These are phyloP conservation scores for Diplodus puntazzo DNA, from an alignment of 2,797 vertebrate genomes.

Conservation along the genomic window DNA sequence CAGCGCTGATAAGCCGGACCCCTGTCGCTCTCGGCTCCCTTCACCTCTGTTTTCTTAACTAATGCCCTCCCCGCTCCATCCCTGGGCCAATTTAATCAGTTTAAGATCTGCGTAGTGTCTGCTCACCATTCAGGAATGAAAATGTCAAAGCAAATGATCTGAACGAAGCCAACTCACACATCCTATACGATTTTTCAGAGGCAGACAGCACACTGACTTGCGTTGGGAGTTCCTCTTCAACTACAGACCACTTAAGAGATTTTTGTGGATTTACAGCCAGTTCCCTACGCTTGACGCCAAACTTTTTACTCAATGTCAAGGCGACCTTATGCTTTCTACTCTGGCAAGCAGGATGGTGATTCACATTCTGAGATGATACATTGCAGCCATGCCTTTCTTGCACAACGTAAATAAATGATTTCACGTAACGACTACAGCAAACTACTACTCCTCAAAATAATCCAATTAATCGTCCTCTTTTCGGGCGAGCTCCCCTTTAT, in stretches of 20 bases:
- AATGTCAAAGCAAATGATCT: slow-evolving; percentile 81
- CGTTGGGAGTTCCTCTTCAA: not conserved
- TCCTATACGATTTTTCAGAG: slow-evolving; percentile 48
- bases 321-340: slow-evolving; percentile 24
- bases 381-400: slow-evolving; percentile 43
- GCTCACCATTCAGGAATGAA: slow-evolving; percentile 72
- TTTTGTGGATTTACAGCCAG: slow-evolving; percentile 25
- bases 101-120: slow-evolving; percentile 73
- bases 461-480: slow-evolving; percentile 67
- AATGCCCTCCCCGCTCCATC: slow-evolving; percentile 76
- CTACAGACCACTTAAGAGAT: not conserved
- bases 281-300: slow-evolving; percentile 1
- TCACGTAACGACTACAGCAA: slow-evolving; percentile 45
- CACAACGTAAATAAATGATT: slow-evolving; percentile 52
- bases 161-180: slow-evolving; percentile 71
- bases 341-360: slow-evolving; percentile 13
- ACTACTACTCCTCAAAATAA: slow-evolving; percentile 59
- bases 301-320: slow-evolving; percentile 17
- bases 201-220: not conserved
- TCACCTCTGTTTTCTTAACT: slow-evolving; percentile 84
- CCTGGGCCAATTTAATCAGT: slow-evolving; percentile 74
- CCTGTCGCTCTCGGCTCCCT: slow-evolving; percentile 58
- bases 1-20: slow-evolving; percentile 74
- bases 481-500: slow-evolving; percentile 36
- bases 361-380: slow-evolving; percentile 42